Base-by-base conservation (phyloP, 2,797 vertebrate genomes). In the Hippocampus kuda region DNA sequence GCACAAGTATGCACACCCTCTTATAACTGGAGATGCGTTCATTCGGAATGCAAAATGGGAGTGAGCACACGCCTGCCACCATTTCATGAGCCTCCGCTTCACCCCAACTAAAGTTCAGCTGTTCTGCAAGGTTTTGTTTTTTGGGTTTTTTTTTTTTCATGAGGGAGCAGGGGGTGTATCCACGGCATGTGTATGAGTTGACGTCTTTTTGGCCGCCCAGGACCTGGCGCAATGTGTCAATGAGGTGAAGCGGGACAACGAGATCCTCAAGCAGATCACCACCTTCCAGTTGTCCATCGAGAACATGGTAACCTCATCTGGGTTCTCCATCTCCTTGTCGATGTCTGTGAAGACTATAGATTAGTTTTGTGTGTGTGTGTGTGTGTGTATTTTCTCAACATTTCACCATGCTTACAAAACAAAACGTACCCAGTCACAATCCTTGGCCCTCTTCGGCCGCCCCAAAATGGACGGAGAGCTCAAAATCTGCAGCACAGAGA, bases 391-490 rank as follows among this genome's bases (percentile, higher is more conserved):
- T 38, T 38, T 38, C 34, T 38, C 34, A 38, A 38, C 34, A 38
- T 38, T 38, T 8, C 34, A 38, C 34, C 34, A 8, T 38, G 34
- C 34, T 38, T 38, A 38, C 34, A 38, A 38, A 38, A 38, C 34
- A 38, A 38, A 38, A 38, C 3, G 34, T 38, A 38, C 34, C 3
- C 42, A 97, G 95, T 86, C 88, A 18, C 91, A 93, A 84, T 95
- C 94, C 68, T 87, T 97, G 49, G 94, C 94, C 0, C 86, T 92
- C 42, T 98, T 88, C 0, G 95, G 95, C 8, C 91, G 95, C 13
- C 95, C 95, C 24, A 97, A 96, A 79, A 96, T 95, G 0, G 96
- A 98, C 0, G 95, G 95, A 5, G 96, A 98, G 70, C 84, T 97
- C 73, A 97, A 97, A 88, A 91, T 98, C 67, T 86, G 84, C 77